Base-by-base conservation (phyloP, 2,888 invertebrate species). In the Ischnus inquisitorius region DNA sequence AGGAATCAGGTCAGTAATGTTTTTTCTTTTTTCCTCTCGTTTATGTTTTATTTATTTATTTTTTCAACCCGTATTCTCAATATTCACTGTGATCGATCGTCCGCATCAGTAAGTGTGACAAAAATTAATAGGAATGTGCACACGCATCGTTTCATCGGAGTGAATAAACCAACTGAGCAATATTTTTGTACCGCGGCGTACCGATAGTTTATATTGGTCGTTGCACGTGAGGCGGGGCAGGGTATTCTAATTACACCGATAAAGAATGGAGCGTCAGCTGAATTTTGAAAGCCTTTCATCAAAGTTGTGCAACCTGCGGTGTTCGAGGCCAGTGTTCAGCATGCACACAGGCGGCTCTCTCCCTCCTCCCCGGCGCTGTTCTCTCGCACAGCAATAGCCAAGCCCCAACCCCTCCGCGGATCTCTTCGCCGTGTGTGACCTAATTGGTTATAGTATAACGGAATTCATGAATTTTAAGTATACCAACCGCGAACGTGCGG, bases 1-100 rank as follows among this genome's bases (percentile, higher is more conserved):
- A 43, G 97, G 97, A 83, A 97, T 97, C 87, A 97, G 97, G 97
- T 97, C 93, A 94, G 94, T 83, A 25, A 14, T 62, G 62, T 60
- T 28, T 39, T 60, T 28, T 39, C 3, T n/a, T 22, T 5, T 51
- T 19, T 25, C 25, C 8, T 34, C 34, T 34, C 34, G 5, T 5
- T 34, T 34, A 16, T 28, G 16, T 25, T 65, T 48, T 46, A 34
- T 22, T 41, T 14, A n/a, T 34, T 34, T 19, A 14, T 43, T 41
- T 65, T n/a, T 22, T 22, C 16, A 3, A 39, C 19, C 3, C 16
- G 34, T 10, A 3, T 19, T 16, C 19, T 4, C 6, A 3, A 16
- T 34, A 64, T 19, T 67, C 67, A 5, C 14, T 46, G 46, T 46
- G 22, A 65, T 10, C 65, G 19, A 22, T 12, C 22, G 19, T 19